Base-by-base conservation (phyloP, 1,140 invertebrate genomes). In the Drosophila sulfurigaster region DNA sequence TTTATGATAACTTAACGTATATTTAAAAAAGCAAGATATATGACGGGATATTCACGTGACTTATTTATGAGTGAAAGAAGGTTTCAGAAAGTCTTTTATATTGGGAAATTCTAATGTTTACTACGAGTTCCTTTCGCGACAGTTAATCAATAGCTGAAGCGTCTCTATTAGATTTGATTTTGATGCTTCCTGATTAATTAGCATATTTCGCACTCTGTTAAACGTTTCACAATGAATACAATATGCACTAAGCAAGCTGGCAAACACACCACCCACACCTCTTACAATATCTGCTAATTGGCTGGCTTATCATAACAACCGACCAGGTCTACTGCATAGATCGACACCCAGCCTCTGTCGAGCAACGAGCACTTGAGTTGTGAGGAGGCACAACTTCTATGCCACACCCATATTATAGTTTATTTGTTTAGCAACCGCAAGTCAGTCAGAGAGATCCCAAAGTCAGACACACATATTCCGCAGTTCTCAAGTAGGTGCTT, bases 351-450 rank as follows among this genome's bases (percentile, higher is more conserved):
- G 54, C 7, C 15, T 57, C 35, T 41, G 35, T 28, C 46, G 10
- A 20, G 38, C 28, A 49, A 20, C 46, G 10, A 25, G 11, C 46
- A 13, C 32, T 41, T 56, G 32, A 52, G 15, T 54, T 49, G 48
- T 51, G 35, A 38, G 54, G 65, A 48, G 76, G 66, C 66, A 65
- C 30, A 60, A 58, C 66, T 54, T 43, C n/a, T 20, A 16, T 30
- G 70, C 59, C 73, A 77, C 77, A 72, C 77, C 74, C 74, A 72
- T 72, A 72, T 63, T 62, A 72, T 78, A 75, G 60, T 70, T 59
- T 70, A 52, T 58, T 69, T 43, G 51, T 51, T 75, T 25, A 25
- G 52, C 48, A 64, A 64, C 8, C 49, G 35, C 35, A 3, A 38
- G 32, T 38, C 46, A 64, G 16, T 49, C 48, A 52, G 62, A 41